Percentiles rank a stretch among this genome's conserved stretches.
Evolutionary conservation across 2,113 vertebrate genomes (phyloP).

Genomic region (Puffinus mauretanicus): DNA sequence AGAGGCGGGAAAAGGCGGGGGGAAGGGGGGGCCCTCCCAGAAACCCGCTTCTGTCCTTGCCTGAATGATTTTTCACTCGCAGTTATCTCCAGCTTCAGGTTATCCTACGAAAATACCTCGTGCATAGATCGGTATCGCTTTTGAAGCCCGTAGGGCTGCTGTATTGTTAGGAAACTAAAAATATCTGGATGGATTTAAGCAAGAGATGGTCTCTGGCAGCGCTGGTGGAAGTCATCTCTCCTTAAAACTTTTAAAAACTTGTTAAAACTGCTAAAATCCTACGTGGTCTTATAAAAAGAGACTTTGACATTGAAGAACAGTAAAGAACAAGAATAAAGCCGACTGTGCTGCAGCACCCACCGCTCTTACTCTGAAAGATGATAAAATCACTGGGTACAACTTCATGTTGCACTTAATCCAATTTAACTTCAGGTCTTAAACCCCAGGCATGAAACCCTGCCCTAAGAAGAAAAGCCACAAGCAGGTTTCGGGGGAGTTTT

Average conservation of each 20-base stretch:
- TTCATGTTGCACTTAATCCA: background rate
- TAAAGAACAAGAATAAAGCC: background rate
- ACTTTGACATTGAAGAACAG: background rate
- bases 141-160: background rate
- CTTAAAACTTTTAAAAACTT: background rate
- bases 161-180: background rate
- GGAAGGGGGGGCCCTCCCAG: fast-evolving
- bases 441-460: background rate
- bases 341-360: background rate
- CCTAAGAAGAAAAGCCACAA: background rate
- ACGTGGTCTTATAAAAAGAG: background rate
- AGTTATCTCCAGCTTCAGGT: background rate
- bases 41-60: background rate
- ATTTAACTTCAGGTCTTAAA: background rate
- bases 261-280: background rate
- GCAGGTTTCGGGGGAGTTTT: background rate
- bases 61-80: background rate
- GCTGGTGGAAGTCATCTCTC: background rate
- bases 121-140: background rate
- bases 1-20: background rate
- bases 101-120: background rate
- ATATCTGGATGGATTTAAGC: background rate
- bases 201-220: background rate
- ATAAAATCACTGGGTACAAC: background rate
- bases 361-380: background rate